A percentile compares a stretch with the other conserved stretches of the same genome.
phyloP scores from a whole-genome alignment of 2,113 vertebrate genomes.

The Garra rufa region DNA sequence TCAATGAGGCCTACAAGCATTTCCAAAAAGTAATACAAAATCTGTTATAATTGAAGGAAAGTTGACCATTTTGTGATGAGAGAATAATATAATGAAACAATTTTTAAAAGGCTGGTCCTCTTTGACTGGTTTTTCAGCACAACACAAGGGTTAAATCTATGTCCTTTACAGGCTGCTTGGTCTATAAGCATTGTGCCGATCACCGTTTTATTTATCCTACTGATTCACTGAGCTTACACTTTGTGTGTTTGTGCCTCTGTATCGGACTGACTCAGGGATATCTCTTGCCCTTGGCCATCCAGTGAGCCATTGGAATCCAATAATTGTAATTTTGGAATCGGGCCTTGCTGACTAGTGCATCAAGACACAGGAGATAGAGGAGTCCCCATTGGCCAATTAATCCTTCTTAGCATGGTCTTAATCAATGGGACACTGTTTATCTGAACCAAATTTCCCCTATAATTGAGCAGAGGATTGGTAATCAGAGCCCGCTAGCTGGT shows the following conservation, averaged over 20 bases:
- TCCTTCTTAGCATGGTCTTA: constrained; percentile 69
- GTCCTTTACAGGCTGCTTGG: neutral
- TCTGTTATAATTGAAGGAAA: neutral
- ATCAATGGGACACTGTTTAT: constrained; percentile 77
- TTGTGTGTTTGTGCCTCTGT: constrained; percentile 47
- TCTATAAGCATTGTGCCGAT: constrained; percentile 2
- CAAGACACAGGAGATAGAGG: constrained; percentile 67
- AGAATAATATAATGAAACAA: no score
- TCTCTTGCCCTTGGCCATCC: constrained; percentile 60
- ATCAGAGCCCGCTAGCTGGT: constrained; percentile 64
- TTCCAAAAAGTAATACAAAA: neutral
- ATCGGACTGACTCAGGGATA: constrained; percentile 60
- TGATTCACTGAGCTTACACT: constrained; percentile 37
- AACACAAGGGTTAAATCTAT: neutral
- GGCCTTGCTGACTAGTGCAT: constrained; percentile 69
- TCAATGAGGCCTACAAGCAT: neutral
- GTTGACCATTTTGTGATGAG: no score
- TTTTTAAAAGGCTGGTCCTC: neutral
- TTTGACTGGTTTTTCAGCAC: neutral
- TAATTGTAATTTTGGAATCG: constrained; percentile 76
- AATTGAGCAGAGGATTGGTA: constrained; percentile 74
- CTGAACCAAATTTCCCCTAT: constrained; percentile 72
- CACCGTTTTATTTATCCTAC: neutral
- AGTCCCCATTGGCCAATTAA: constrained; percentile 73
- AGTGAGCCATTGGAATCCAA: constrained; percentile 73